Conservation (phyloP, 64 coral and sea anemone species). For the Pocillopora damicornis region DNA sequence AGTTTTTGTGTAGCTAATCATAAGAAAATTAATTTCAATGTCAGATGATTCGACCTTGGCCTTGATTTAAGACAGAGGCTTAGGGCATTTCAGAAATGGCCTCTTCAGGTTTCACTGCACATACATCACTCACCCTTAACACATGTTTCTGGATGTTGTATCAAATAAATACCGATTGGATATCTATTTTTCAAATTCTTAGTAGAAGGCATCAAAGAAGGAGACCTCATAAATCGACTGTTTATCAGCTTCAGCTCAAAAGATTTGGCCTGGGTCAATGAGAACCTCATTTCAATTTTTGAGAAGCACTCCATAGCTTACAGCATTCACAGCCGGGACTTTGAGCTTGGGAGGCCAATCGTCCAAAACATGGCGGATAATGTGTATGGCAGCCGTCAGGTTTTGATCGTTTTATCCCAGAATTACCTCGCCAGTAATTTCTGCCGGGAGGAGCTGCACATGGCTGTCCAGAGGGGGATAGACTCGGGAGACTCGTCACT, state of each 20-base stretch:
- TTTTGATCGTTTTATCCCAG: conserved; percentile 14
- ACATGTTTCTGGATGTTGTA: neutral
- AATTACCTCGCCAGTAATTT: conserved; percentile 17
- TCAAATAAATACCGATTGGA: neutral
- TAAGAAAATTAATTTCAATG: no score
- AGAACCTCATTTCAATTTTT: neutral
- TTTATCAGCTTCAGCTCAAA: neutral
- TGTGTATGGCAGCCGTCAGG: conserved; percentile 13
- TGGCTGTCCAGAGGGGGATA: conserved; percentile 2
- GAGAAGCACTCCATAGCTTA: neutral
- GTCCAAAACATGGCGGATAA: conserved; percentile 12
- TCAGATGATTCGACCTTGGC: no score
- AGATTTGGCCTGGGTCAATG: neutral
- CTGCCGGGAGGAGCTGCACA: conserved; percentile 23
- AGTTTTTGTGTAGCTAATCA: no score
- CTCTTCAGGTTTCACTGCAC: no score
- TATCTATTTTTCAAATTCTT: neutral
- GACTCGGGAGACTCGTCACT: conserved; percentile 11
- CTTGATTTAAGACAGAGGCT: no score
- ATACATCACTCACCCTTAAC: neutral
- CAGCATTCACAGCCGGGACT: neutral
- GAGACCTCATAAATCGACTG: neutral
- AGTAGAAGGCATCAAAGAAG: neutral
- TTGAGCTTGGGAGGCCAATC: conserved; percentile 9
- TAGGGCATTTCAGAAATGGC: no score